phyloP scores from a whole-genome alignment of 1,140 invertebrate species.

The Pseudobourletiella spinata region DNA sequence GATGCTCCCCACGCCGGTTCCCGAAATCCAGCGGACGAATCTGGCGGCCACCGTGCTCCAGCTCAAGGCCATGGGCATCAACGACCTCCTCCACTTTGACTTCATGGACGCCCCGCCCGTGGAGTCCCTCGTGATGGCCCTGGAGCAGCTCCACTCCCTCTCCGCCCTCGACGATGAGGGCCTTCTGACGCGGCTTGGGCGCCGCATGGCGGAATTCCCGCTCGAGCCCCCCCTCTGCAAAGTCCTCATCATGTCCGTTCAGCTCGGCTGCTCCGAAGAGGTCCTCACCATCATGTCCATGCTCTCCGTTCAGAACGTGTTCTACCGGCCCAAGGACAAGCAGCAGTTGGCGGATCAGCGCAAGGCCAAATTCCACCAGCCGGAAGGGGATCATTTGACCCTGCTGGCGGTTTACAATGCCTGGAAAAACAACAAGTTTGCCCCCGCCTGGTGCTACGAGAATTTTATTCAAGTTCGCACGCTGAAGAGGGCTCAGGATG shows the following conservation, averaged over 20 bases:
- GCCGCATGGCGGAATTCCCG: constrained; percentile 99
- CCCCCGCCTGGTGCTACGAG: constrained; percentile 98
- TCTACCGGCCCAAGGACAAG: constrained; percentile 94
- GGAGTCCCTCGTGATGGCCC: constrained; percentile 91
- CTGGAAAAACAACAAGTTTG: constrained; percentile 99
- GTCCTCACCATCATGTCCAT: constrained; percentile 97
- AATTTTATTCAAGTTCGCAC: constrained; percentile 98
- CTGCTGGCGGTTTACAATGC: constrained; percentile 97
- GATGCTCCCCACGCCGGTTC: constrained; percentile 97
- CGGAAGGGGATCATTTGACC: constrained; percentile 96
- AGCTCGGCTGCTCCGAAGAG: constrained; percentile 96
- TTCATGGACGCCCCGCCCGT: constrained; percentile 99
- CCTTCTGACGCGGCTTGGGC: constrained; percentile 79
- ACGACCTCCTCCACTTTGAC: constrained; percentile 98
- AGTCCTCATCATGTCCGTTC: constrained; percentile 98
- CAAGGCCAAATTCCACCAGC: constrained; percentile 98
- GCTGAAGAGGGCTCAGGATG: constrained; percentile 94
- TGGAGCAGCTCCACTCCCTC: constrained; percentile 93
- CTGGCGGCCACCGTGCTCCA: constrained; percentile 90
- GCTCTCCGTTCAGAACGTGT: constrained; percentile 98
- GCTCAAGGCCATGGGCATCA: constrained; percentile 99
- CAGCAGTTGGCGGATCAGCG: constrained; percentile 97
- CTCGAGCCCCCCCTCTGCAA: constrained; percentile 97
- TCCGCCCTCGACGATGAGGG: constrained; percentile 97
- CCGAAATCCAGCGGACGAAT: constrained; percentile 98